Base-by-base conservation (phyloP, 1,140 invertebrate species). In the Neotoxoptera formosana region DNA sequence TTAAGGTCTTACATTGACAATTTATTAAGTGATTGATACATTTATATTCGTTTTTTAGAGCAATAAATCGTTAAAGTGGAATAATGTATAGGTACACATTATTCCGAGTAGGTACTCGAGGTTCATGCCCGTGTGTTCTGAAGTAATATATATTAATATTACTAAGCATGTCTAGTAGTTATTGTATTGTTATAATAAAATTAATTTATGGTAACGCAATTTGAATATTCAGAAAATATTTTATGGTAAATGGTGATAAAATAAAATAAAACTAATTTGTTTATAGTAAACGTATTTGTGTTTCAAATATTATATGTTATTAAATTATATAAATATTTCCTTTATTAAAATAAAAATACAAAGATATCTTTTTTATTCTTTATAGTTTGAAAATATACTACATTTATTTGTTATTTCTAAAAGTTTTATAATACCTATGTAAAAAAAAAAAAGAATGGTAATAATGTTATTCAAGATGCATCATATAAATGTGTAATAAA, bases 141-240 rank as follows among this genome's bases (percentile, higher is more conserved):
- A 36, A 89, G 87, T 53, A 53, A 56, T 89, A 89, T 53, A n/a
- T n/a, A n/a, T n/a, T n/a, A 53, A 89, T 89, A 36, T 89, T 53
- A 34, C 87, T 89, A 36, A 53, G 48, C 47, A 48, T 34, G 47
- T n/a, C n/a, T n/a, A n/a, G n/a, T n/a, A 88, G 47, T 88, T 88
- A 89, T 53, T 89, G 48, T 56, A 89, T 53, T 89, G n/a, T 89
- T 34, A 53, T 89, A 89, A 53, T 53, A 89, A 51, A 51, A 88
- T 53, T 89, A 48, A 36, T 89, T 89, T 89, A 89, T 53, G 48
- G 48, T 48, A n/a, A 47, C 21, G 36, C 21, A 89, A 89, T 89
- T 89, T 56, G 53, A 89, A 89, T 41, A 41, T 89, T 89, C 87
- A 36, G n/a, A 89, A 88, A 51, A 88, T 34, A 48, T 88, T 88